phyloP scores from a whole-genome alignment of 2,113 vertebrate species.

The Phalacrocorax aristotelis region DNA sequence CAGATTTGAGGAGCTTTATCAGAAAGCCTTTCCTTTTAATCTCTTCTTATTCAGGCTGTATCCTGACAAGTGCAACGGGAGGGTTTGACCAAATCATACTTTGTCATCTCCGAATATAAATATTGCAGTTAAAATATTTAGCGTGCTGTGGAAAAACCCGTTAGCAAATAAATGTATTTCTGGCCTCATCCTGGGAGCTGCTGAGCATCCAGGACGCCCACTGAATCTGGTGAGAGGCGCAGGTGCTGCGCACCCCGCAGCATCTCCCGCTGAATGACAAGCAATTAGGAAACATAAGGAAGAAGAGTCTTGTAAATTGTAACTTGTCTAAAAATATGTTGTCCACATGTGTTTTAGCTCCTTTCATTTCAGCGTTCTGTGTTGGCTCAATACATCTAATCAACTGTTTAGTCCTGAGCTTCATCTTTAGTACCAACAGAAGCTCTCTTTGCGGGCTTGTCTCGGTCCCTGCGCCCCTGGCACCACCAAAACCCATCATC shows the following conservation, averaged over 20 bases:
- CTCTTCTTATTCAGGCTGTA: neutral
- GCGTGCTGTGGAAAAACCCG: neutral
- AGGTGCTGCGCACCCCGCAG: neutral
- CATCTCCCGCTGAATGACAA: neutral
- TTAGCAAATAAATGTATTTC: neutral
- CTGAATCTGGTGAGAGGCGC: neutral
- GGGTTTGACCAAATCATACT: neutral
- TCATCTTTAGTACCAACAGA: neutral
- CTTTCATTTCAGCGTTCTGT: neutral
- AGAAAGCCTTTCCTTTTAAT: neutral
- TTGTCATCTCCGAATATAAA: neutral
- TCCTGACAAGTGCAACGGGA: neutral
- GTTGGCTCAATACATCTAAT: neutral
- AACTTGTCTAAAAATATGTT: neutral
- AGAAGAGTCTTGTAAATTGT: neutral
- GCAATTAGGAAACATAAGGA: neutral
- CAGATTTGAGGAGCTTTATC: neutral
- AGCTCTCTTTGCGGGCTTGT: neutral
- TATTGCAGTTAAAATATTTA: neutral
- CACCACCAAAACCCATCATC: neutral
- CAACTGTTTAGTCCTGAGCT: neutral
- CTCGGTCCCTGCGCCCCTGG: neutral
- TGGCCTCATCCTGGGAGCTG: conserved; percentile 2
- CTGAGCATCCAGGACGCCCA: neutral
- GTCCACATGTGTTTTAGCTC: neutral